Base-by-base conservation (phyloP, 2,888 invertebrate genomes). In the Ophraella communa region DNA sequence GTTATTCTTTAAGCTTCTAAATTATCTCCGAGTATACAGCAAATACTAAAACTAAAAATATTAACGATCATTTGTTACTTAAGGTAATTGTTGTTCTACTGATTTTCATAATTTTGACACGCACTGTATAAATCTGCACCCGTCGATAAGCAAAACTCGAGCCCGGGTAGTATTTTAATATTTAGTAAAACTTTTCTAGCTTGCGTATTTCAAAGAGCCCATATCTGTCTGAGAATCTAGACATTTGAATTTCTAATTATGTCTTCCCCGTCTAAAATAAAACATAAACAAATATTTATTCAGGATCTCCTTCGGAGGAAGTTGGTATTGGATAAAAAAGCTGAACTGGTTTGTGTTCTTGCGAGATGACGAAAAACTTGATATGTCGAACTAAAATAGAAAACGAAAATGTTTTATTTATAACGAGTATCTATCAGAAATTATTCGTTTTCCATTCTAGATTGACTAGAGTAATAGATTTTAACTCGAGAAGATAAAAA, bases 231-330 rank as follows among this genome's bases (percentile, higher is more conserved):
- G 71, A 70, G 72, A 72, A 76, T 75, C 64, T 35, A 62, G 57
- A 53, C 70, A 74, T 76, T 76, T 74, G 73, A 70, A 73, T 74
- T 73, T 74, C 71, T 77, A 75, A 75, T 74, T 70, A 74, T 71
- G 69, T 69, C 71, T 71, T 73, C 71, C 69, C 72, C 68, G 65
- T 68, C 73, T 74, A 75, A 76, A 75, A 77, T 77, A 76, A 78
- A 77, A 77, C 77, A 77, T 77, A 76, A 77, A 76, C 71, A 77
- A 76, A 76, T 77, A 77, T 78, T 77, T 77, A 74, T 77, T 77
- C 76, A 76, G 73, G 68, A 74, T 70, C 62, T 67, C 60, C 62
- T 27, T 61, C 59, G 57, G 20, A 58, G 55, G 61, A 62, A 57
- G 60, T 58, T 62, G 62, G 60, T 62, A 67, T 66, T 54, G 66